Percentiles rank a stretch among this genome's conserved stretches.
Evolutionary conservation across 2,113 vertebrate species (phyloP).

Genomic region (Nycticryphes semicollaris): DNA sequence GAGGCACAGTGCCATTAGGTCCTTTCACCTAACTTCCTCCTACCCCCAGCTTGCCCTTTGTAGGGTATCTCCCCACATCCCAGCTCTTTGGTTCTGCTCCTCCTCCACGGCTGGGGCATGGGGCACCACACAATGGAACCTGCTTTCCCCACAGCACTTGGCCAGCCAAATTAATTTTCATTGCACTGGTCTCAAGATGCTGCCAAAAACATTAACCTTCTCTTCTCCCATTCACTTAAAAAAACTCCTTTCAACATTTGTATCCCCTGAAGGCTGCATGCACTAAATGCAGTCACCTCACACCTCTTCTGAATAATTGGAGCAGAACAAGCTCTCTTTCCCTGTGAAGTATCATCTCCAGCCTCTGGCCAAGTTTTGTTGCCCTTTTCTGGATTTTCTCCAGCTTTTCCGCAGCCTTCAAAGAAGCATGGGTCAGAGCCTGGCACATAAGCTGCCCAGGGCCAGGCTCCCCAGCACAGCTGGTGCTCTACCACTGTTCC

Average conservation of each 20-base stretch:
- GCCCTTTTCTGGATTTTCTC: background rate
- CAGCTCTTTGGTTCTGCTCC: background rate
- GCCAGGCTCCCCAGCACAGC: background rate
- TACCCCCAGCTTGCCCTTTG: background rate
- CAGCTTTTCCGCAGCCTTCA: background rate
- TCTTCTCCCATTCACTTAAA: background rate
- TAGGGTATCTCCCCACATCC: background rate
- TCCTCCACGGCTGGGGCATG: background rate
- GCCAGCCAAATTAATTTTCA: background rate
- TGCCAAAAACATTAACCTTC: background rate
- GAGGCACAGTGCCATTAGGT: background rate
- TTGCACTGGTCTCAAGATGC: background rate
- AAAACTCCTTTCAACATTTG: background rate
- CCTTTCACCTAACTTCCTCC: background rate
- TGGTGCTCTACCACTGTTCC: background rate
- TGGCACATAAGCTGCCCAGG: background rate
- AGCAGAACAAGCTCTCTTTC: background rate
- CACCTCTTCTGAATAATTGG: background rate
- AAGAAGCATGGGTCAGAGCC: background rate
- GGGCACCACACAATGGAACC: fast-evolving
- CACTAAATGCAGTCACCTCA: background rate
- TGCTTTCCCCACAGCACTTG: background rate
- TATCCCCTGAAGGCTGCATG: background rate
- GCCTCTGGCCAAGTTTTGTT: background rate
- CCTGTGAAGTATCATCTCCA: background rate